Evolutionary conservation across 2,113 vertebrate species (phyloP), one percentile per base, ranked within the genome.

Genomic region (Misgurnus anguillicaudatus): DNA sequence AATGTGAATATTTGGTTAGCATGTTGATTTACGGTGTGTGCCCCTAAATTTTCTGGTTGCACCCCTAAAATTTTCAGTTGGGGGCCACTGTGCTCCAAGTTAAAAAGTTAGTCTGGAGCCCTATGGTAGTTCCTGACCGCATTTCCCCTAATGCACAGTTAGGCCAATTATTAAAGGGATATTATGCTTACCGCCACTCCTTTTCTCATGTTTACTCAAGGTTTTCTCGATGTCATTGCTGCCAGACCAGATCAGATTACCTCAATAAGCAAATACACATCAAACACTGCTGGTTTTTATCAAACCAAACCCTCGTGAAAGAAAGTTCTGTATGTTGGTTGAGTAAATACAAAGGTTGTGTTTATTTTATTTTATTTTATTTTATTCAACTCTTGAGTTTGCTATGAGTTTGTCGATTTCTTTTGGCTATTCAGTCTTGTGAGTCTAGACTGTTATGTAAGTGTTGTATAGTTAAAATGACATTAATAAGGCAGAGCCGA

Each of bases 201-300:
- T 69, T 64, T 6, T 17, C 17, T 17, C 16, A n/a, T 39, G 13
- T 19, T 14, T 65, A 16, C 31, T 61, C 21, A 41, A 39, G 14
- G 21, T 42, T 17, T 24, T 38, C 31, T 38, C 58, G 17, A 47
- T 63, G 70, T 47, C 71, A 41, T 9, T 64, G 60, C 36, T 78
- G 16, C 73, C 58, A 69, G 58, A 51, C 42, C 19, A 51, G 48
- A 51, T 57, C 17, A 19, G 14, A 36, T 24, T 41, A 51, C 6
- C 24, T 72, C 58, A 48, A 71, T 80, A 58, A 77, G 38, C 51
- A 77, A 65, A 80, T 60, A 58, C 58, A 72, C 47, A 42, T 51
- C 58, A 62, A 64, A 65, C 10, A 11, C 41, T 60, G 51, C 48
- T 72, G 53, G n/a, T 19, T 73, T 55, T 71, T 39, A 31, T 31